A percentile compares a stretch with the other conserved stretches of the same genome.
Conservation (phyloP, 2,797 vertebrate genomes). For the Poliocrania exsul region DNA sequence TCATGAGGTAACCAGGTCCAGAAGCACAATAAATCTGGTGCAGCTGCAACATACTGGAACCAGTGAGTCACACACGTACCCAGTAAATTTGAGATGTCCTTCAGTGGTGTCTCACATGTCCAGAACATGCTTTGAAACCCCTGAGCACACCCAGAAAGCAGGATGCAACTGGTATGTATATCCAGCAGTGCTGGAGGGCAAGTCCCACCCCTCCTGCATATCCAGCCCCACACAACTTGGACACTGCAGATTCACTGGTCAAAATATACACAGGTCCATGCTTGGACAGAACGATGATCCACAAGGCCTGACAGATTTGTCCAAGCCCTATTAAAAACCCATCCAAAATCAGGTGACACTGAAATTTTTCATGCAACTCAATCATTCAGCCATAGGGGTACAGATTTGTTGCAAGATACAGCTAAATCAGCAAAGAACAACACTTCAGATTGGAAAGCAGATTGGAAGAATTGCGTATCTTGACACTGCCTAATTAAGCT, state of each 20-base stretch:
- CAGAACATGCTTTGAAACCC: neutral
- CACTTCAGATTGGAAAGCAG: slow-evolving; percentile 63
- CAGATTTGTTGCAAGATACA: slow-evolving; percentile 4
- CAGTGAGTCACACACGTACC: fast-evolving
- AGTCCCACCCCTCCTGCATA: neutral
- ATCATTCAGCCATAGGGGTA: slow-evolving; percentile 19
- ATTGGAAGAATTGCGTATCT: slow-evolving; percentile 60
- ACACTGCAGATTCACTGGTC: neutral
- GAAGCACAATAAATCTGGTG: neutral
- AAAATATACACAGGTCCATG: neutral
- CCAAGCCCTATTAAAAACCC: neutral
- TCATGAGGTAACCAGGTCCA: neutral
- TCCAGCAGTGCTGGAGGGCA: neutral
- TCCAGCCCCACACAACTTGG: neutral
- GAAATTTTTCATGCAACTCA: neutral
- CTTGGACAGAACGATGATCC: neutral
- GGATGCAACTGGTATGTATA: neutral
- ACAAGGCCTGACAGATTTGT: neutral
- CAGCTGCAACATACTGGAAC: neutral
- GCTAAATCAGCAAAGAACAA: slow-evolving; percentile 59
- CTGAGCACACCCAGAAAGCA: neutral
- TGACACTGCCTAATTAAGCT: slow-evolving; percentile 67
- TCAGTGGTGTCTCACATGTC: neutral
- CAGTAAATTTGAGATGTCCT: neutral
- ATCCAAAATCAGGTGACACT: neutral